These are phyloP conservation scores for Hybos culiciformis DNA, from an alignment of 2,888 invertebrate genomes.

Conservation along the genomic window DNA sequence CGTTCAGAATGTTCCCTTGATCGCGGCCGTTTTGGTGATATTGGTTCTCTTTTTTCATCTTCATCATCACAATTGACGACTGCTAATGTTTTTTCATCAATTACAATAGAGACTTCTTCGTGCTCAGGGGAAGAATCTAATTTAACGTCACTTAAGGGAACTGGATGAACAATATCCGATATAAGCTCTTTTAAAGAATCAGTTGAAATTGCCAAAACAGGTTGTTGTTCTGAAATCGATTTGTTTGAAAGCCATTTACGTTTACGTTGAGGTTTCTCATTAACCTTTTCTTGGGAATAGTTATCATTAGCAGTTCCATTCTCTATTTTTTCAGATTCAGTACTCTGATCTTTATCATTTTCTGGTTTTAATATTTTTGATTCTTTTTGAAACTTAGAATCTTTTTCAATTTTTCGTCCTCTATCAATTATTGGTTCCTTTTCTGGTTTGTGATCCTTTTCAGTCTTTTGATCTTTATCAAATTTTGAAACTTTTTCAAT, in stretches of 20 bases:
- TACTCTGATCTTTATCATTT: slow-evolving; percentile 4
- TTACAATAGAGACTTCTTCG: slow-evolving; percentile 20
- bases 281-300: slow-evolving; percentile 20
- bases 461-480: no score
- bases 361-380: not conserved
- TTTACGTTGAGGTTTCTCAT: slow-evolving; percentile 38
- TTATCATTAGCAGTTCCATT: slow-evolving; percentile 30
- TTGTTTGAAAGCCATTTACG: slow-evolving; percentile 36
- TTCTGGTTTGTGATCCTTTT: no score
- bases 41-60: slow-evolving; percentile 25
- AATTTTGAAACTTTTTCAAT: no score
- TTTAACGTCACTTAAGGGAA: slow-evolving; percentile 44
- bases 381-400: not conserved
- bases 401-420: not conserved
- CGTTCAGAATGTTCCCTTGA: slow-evolving; percentile 7
- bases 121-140: slow-evolving; percentile 34
- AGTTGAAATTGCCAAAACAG: slow-evolving; percentile 56
- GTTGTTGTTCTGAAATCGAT: slow-evolving; percentile 38
- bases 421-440: slow-evolving; percentile 37
- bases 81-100: slow-evolving; percentile 13
- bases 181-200: slow-evolving; percentile 56
- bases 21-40: slow-evolving; percentile 11
- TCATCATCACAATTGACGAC: slow-evolving; percentile 31
- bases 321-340: slow-evolving; percentile 9
- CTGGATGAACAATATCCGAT: slow-evolving; percentile 44